Base-by-base conservation (phyloP, 2,888 invertebrate genomes). In the Cephus pygmeus region DNA sequence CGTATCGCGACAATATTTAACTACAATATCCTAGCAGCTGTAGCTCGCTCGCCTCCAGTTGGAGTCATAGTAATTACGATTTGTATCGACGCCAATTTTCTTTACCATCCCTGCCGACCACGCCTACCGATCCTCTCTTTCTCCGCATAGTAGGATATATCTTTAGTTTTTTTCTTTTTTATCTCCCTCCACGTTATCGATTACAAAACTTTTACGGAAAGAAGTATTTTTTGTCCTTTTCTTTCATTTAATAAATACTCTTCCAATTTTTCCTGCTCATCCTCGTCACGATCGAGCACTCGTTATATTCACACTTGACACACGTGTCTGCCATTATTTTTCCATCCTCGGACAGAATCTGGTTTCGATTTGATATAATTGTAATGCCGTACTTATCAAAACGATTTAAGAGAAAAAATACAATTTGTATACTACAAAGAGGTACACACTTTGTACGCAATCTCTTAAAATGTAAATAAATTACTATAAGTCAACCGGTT, bases 21-120 rank as follows among this genome's bases (percentile, higher is more conserved):
- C 84, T 83, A 86, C 85, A 85, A 82, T 82, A 81, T 81, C 85
- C 83, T 82, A 81, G 83, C 86, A 85, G 81, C 84, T 83, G 84
- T 83, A 82, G 83, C 31, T 71, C 15, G 31, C 71, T 71, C 71
- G 71, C 71, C 31, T 33, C 33, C 31, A 33, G 71, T 33, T 33
- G 9, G 31, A 33, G 71, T 33, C 12, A 33, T 71, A 33, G 71
- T 33, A 71, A 71, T 33, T 31, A 33, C 30, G 71, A 33, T 71
- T 33, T 33, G 71, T 33, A 33, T 31, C 71, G 71, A 56, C 71
- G 71, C 71, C 71, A 56, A 23, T 56, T 56, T 23, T 6, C 6
- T 23, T 56, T 56, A 23, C 6, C 23, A 23, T 56, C 56, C 56
- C 56, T 56, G 56, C 56, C 56, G 9, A 56, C 56, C 56, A 56